phyloP scores from a whole-genome alignment of 2,797 vertebrate species.

The Helicolenus hilgendorfi region DNA sequence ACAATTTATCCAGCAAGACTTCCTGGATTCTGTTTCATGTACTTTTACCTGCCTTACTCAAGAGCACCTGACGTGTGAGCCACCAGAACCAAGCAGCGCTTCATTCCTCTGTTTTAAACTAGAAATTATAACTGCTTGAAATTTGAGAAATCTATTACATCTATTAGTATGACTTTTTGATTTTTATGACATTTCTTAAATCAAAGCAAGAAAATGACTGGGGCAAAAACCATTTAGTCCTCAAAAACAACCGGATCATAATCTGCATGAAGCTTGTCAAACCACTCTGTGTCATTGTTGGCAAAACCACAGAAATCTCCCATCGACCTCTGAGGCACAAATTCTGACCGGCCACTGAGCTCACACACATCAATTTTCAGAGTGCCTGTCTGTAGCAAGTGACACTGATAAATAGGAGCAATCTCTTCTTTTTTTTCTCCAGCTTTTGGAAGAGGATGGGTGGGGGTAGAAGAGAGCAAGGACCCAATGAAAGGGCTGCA shows the following conservation, averaged over 20 bases:
- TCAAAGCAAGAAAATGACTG: not conserved
- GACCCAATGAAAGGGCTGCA: conserved; percentile 45
- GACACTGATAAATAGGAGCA: conserved; percentile 86
- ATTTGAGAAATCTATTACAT: not conserved
- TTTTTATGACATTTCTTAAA: not conserved
- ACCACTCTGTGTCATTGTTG: not conserved
- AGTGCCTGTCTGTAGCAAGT: conserved; percentile 64
- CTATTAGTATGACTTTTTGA: not conserved
- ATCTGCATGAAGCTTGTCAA: not conserved
- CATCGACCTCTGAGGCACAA: conserved; percentile 32
- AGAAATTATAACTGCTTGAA: not conserved
- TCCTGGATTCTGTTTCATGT: not conserved
- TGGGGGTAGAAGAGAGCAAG: not conserved
- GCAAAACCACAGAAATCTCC: conserved; percentile 5
- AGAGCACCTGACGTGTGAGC: not conserved
- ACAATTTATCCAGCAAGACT: not conserved
- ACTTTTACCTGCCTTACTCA: not conserved
- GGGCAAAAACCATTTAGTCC: not conserved
- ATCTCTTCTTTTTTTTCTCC: conserved; percentile 49
- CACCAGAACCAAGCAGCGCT: not conserved
- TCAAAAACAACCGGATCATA: not conserved
- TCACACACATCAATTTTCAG: conserved; percentile 70
- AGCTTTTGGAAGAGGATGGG: conserved; percentile 40
- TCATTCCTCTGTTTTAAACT: not conserved
- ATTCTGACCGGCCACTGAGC: conserved; percentile 38